Percentiles rank a stretch among this genome's conserved stretches.
Conservation (phyloP, 2,797 vertebrate species). For the Apogon talboti region DNA sequence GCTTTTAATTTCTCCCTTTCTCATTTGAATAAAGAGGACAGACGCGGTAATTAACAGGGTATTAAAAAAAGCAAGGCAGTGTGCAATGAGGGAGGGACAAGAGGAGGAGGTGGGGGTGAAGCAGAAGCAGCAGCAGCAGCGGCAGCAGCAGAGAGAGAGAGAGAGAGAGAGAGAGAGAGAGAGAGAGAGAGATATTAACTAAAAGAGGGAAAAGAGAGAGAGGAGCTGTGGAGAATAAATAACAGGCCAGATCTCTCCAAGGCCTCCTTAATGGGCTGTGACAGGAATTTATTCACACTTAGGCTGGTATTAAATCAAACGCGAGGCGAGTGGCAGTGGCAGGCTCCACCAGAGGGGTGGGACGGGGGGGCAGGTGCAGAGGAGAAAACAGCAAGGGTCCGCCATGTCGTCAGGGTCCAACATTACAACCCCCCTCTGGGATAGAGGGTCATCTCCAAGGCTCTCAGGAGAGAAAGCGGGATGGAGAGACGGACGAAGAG, state of each 20-base stretch:
- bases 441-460: conserved; percentile 52
- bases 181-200: conserved; percentile 68
- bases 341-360: conserved; percentile 66
- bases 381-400: conserved; percentile 41
- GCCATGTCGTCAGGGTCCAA: conserved; percentile 34
- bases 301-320: conserved; percentile 88
- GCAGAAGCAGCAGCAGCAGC: conserved; percentile 24
- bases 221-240: conserved; percentile 85
- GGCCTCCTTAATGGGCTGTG: conserved; percentile 88
- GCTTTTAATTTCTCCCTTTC: conserved; percentile 82
- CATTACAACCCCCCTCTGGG: conserved; percentile 36
- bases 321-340: conserved; percentile 74
- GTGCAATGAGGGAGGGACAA: conserved; percentile 32
- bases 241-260: conserved; percentile 86
- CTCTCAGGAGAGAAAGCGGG: conserved; percentile 35
- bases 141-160: conserved; percentile 56
- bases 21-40: conserved; percentile 85
- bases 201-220: conserved; percentile 65
- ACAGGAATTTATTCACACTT: conserved; percentile 90
- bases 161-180: conserved; percentile 66
- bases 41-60: conserved; percentile 84
- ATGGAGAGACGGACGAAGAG: conserved; percentile 49
- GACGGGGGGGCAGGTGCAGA: conserved; percentile 36
- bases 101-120: conserved; percentile 23
- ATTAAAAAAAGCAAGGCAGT: conserved; percentile 78